phyloP scores from a whole-genome alignment of 1,140 invertebrate genomes.

The Drosophila grimshawi region DNA sequence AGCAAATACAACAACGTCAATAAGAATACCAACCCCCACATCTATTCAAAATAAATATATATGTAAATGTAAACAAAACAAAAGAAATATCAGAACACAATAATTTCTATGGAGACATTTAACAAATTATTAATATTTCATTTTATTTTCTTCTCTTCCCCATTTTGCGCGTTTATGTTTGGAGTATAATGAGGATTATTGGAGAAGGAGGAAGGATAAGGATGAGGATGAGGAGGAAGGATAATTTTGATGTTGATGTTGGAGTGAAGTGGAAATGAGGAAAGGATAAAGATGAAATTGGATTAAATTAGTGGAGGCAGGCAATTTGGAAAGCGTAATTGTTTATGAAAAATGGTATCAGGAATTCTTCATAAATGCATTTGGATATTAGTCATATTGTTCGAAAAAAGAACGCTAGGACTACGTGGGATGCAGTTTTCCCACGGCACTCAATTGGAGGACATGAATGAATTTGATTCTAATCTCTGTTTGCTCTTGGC shows the following conservation, averaged over 20 bases:
- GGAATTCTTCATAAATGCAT: slow-evolving; percentile 37
- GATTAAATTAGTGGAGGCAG: slow-evolving; percentile 67
- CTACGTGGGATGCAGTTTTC: slow-evolving; percentile 71
- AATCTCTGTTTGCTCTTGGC: slow-evolving; percentile 38
- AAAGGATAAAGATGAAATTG: slow-evolving; percentile 63
- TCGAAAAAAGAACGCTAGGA: slow-evolving; percentile 52
- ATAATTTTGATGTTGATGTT: slow-evolving; percentile 72
- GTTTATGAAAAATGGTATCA: slow-evolving; percentile 49
- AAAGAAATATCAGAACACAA: slow-evolving; percentile 47
- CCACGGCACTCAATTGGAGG: slow-evolving; percentile 47
- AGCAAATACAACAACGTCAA: slow-evolving; percentile 15
- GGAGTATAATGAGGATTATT: slow-evolving; percentile 71
- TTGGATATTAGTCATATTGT: slow-evolving; percentile 60
- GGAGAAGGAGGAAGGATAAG: slow-evolving; percentile 63
- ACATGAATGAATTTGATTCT: slow-evolving; percentile 38
- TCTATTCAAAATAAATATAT: slow-evolving; percentile 73
- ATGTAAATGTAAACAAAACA: slow-evolving; percentile 62
- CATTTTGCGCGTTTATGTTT: slow-evolving; percentile 77
- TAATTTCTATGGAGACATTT: slow-evolving; percentile 46
- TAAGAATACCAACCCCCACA: slow-evolving; percentile 32
- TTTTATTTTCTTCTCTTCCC: slow-evolving; percentile 82
- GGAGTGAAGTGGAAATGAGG: slow-evolving; percentile 59
- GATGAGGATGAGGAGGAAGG: slow-evolving; percentile 63
- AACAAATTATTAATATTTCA: slow-evolving; percentile 77
- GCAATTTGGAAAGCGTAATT: slow-evolving; percentile 48